Conservation (phyloP, 2,888 invertebrate genomes). For the Ophioninae sp. region DNA sequence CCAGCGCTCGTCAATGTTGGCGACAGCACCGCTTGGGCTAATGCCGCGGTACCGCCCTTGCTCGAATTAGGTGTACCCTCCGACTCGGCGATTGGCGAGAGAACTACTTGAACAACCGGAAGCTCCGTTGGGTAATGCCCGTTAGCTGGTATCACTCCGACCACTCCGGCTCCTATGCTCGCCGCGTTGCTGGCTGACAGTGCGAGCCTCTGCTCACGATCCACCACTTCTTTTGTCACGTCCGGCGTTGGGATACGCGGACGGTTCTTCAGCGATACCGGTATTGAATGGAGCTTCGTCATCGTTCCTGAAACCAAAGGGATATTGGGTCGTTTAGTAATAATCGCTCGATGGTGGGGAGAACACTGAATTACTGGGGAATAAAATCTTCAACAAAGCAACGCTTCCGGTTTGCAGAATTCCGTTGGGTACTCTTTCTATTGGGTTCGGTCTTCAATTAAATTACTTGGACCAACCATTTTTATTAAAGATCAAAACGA, state of each 20-base stretch:
- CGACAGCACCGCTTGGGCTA: constrained; percentile 90
- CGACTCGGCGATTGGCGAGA: constrained; percentile 92
- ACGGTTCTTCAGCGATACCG: constrained; percentile 88
- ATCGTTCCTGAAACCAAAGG: constrained; percentile 82
- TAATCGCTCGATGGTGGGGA: not conserved
- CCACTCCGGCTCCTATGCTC: constrained; percentile 84
- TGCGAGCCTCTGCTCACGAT: constrained; percentile 87
- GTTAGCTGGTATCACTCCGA: constrained; percentile 85
- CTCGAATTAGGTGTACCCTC: constrained; percentile 83
- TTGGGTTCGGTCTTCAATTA: no score
- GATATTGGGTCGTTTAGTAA: not conserved
- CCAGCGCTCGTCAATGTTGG: constrained; percentile 83
- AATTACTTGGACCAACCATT: no score
- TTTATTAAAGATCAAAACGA: no score
- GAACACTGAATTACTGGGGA: not conserved
- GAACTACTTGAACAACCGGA: constrained; percentile 88
- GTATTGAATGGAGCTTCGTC: constrained; percentile 86
- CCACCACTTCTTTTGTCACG: constrained; percentile 90
- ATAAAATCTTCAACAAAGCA: no score
- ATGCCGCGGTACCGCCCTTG: constrained; percentile 85
- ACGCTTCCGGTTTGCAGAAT: no score
- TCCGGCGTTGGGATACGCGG: constrained; percentile 96
- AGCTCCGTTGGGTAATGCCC: constrained; percentile 84
- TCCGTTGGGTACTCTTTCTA: no score
- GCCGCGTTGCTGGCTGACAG: constrained; percentile 79